Base-by-base conservation (phyloP, 92 coral and sea anemone genomes). In the Palythoa caribaeorum region DNA sequence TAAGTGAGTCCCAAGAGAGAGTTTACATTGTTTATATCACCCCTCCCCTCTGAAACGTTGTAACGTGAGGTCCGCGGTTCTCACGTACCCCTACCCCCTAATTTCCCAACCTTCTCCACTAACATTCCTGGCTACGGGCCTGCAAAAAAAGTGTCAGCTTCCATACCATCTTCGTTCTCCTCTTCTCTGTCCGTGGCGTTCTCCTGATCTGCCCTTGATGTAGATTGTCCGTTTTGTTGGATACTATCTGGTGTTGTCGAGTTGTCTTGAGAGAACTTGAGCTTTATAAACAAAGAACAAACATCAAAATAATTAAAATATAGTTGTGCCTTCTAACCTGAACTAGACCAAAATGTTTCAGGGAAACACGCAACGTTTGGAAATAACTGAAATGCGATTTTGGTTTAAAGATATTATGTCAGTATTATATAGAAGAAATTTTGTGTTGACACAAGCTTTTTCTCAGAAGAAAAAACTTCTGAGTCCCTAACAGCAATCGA, bases 91-190 rank as follows among this genome's bases (percentile, higher is more conserved):
- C 11, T 13, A 28, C 5, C 16, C 14, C 28, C 28, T 28, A 28
- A 28, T 28, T 28, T 28, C 28, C 28, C 28, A 28, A 28, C 28
- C 28, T 28, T 28, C 28, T 28, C 28, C 2, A 20, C 3, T 21
- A 20, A 1, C 38, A 6, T 3, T 7, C 1, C 39, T 68, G 38
- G 13, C 1, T 10, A 5, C 20, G 36, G 11, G 4, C n/a, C 11
- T 68, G 13, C 10, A 72, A 71, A 15, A 10, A 37, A 3, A 72
- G 11, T 17, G 35, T 17, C 7, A 68, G 9, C 2, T 14, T 3
- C 9, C 83, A 15, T 77, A 77, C 83, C 83, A 14, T 81, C 86
- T 68, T 81, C 86, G 54, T 81, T 81, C 76, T 81, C 86, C 47
- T 81, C 86, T 12, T 81, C 86, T 37, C 86, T 66, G 47, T 81